Evolutionary conservation across 2,797 vertebrate species (phyloP).

Genomic region (Rousettus madagascariensis): DNA sequence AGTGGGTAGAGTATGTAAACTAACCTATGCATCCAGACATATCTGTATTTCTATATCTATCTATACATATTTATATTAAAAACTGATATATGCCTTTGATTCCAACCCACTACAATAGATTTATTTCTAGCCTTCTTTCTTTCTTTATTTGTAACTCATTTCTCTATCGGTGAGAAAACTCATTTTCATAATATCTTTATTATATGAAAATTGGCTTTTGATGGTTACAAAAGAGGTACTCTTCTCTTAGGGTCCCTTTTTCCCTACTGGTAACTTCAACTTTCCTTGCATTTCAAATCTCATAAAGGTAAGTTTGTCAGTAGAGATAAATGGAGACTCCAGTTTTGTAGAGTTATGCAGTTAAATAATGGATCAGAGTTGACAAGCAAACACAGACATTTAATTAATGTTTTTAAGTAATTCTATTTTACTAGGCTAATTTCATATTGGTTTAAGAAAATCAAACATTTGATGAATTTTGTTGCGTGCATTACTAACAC

Average conservation of each 20-base stretch:
- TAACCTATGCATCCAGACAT: background rate
- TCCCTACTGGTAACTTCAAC: background rate
- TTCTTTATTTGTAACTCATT: background rate
- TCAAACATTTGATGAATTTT: conserved; percentile 56
- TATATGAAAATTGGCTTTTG: background rate
- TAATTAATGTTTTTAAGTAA: conserved; percentile 65
- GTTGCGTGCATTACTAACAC: conserved; percentile 20
- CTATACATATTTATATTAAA: background rate
- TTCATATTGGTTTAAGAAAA: conserved; percentile 62
- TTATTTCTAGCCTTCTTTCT: background rate
- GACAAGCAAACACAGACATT: conserved; percentile 46
- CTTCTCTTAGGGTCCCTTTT: background rate
- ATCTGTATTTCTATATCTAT: background rate
- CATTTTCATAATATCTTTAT: background rate
- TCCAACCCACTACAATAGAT: background rate
- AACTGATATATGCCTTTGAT: background rate
- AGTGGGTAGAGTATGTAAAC: background rate
- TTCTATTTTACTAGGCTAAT: conserved; percentile 53
- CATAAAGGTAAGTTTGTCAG: conserved; percentile 31
- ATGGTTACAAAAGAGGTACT: background rate
- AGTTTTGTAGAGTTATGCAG: background rate
- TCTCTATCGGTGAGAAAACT: background rate
- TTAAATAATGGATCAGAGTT: background rate
- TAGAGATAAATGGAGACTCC: conserved; percentile 14
- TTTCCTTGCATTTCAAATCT: conserved; percentile 16